Evolutionary conservation across 2,113 vertebrate species (phyloP).

Genomic region (Cyanoramphus novaezelandiae): DNA sequence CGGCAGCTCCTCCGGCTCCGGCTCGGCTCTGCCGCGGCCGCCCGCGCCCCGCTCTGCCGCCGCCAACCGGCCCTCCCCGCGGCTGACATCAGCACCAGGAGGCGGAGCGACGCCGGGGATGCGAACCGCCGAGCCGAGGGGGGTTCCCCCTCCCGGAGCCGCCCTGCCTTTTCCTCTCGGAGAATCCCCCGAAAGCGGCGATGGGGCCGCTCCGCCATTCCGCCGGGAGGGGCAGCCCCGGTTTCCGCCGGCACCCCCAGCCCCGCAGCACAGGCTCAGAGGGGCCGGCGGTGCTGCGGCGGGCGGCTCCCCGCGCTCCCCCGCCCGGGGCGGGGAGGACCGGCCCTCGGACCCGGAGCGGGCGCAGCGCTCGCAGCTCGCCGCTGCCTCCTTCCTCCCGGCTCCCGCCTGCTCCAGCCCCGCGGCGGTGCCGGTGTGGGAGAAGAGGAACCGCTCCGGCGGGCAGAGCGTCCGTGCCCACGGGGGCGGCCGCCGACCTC

Average conservation of each 20-base stretch:
- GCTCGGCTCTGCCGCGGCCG: conserved; percentile 27
- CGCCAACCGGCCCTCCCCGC: conserved; percentile 42
- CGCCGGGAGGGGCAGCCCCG: not conserved
- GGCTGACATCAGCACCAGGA: conserved; percentile 58
- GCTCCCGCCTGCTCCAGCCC: not conserved
- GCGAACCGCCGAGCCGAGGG: conserved; percentile 22
- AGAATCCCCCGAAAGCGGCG: conserved; percentile 2
- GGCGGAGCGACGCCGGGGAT: conserved; percentile 24
- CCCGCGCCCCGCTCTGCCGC: conserved; percentile 42
- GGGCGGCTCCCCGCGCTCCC: not conserved
- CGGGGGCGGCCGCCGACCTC: not conserved
- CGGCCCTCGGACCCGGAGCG: not conserved
- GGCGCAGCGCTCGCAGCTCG: not conserved
- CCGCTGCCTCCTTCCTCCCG: not conserved
- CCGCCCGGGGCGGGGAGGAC: not conserved
- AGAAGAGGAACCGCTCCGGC: not conserved
- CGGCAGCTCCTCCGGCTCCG: not conserved
- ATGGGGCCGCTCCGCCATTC: not conserved
- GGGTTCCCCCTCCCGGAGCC: conserved; percentile 31
- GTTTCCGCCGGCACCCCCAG: not conserved
- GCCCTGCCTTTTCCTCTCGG: not conserved
- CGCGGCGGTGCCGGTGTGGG: not conserved
- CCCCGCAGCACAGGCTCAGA: not conserved
- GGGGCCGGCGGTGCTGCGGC: not conserved
- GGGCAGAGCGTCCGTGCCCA: not conserved